Evolutionary conservation across 2,113 vertebrate species (phyloP).

Genomic region (Jaculus jaculus): DNA sequence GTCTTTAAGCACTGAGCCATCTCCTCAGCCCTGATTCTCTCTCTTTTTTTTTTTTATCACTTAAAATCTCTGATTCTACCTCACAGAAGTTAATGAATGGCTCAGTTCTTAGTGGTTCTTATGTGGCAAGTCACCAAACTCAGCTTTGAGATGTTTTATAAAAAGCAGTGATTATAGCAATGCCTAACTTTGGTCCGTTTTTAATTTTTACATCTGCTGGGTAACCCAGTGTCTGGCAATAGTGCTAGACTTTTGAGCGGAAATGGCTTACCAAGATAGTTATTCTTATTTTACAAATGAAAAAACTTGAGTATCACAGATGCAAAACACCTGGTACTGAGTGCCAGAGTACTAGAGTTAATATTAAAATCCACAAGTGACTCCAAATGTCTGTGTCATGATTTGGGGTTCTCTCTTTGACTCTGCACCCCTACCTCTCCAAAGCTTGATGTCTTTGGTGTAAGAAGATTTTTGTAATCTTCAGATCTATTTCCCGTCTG

Average conservation of each 20-base stretch:
- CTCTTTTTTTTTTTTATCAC: not conserved
- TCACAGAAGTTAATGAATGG: not conserved
- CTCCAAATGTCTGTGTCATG: not conserved
- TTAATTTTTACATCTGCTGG: not conserved
- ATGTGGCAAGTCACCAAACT: not conserved
- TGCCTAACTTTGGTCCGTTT: not conserved
- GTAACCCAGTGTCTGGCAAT: accelerated
- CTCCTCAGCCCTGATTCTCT: no score
- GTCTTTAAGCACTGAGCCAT: no score
- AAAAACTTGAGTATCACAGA: not conserved
- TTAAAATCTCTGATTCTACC: not conserved
- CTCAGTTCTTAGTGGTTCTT: not conserved
- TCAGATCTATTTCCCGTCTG: no score
- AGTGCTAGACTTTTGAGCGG: not conserved
- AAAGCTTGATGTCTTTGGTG: not conserved
- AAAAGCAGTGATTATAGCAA: not conserved
- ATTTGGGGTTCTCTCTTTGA: not conserved
- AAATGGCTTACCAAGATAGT: accelerated
- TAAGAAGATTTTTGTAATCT: not conserved
- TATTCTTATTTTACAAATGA: not conserved
- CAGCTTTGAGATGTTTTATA: not conserved
- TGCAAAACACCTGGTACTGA: not conserved
- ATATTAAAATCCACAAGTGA: no score
- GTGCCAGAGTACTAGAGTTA: not conserved
- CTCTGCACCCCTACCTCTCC: no score